Evolutionary conservation across 2,113 vertebrate species (phyloP).

Genomic region (Leptocoma aspasia): DNA sequence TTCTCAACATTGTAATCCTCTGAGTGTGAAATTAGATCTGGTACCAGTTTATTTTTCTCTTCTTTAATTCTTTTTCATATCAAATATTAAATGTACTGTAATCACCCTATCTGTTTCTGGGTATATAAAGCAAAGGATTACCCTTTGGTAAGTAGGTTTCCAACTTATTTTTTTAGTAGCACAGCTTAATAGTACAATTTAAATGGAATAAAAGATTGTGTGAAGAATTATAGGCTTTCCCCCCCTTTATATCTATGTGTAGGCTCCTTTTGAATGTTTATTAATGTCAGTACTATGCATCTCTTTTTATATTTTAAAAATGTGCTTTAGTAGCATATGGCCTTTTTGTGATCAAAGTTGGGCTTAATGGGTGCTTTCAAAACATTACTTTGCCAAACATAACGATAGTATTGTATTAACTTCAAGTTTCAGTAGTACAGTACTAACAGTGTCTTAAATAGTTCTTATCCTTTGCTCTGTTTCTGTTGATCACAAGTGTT

Average conservation of each 20-base stretch:
- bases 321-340: not conserved
- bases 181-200: not conserved
- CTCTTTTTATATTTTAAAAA: not conserved
- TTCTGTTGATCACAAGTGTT: not conserved
- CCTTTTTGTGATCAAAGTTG: not conserved
- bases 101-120: not conserved
- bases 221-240: not conserved
- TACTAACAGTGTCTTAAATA: not conserved
- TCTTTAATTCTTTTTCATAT: conserved; percentile 9
- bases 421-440: not conserved
- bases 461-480: not conserved
- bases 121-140: not conserved
- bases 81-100: not conserved
- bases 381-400: not conserved
- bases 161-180: not conserved
- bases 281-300: not conserved
- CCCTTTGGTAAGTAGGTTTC: not conserved
- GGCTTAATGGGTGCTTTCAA: not conserved
- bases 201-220: not conserved
- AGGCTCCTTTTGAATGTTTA: not conserved
- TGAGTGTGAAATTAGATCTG: conserved; percentile 44
- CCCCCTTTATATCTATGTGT: not conserved
- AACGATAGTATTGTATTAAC: not conserved
- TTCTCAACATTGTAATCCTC: conserved; percentile 31
- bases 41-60: not conserved